Percentiles rank a stretch among this genome's conserved stretches.
Evolutionary conservation across 2,888 invertebrate genomes (phyloP).

Genomic region (Ormyrus thymus): DNA sequence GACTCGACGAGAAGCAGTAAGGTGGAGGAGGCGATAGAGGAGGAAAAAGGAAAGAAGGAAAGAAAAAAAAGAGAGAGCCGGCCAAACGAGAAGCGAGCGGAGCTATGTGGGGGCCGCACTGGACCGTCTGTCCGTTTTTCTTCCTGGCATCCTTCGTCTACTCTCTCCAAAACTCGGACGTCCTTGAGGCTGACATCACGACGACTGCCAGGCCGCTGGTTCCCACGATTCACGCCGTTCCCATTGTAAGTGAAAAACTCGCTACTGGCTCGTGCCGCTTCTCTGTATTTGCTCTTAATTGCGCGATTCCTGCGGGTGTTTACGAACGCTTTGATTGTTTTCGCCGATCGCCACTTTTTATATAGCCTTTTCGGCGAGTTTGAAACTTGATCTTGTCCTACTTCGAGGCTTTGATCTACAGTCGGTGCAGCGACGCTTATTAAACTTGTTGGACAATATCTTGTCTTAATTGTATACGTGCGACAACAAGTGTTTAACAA

Average conservation of each 20-base stretch:
- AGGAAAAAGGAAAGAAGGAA: neutral
- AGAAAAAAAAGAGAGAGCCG: neutral
- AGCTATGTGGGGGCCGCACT: conserved; percentile 49
- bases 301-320: too few species aligned
- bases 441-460: too few species aligned
- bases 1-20: neutral
- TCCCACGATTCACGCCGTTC: conserved; percentile 55
- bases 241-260: conserved; percentile 55
- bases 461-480: too few species aligned
- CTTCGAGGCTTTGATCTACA: too few species aligned
- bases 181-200: conserved; percentile 34
- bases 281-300: neutral
- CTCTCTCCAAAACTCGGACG: conserved; percentile 30
- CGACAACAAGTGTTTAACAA: too few species aligned
- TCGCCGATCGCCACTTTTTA: too few species aligned
- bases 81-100: conserved; percentile 15
- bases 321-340: too few species aligned
- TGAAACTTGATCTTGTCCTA: too few species aligned
- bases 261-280: neutral
- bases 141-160: conserved; percentile 44
- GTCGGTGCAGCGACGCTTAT: too few species aligned
- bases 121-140: conserved; percentile 47
- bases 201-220: conserved; percentile 14
- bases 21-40: neutral
- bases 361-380: too few species aligned